Evolutionary conservation across 2,888 invertebrate species (phyloP).

Genomic region (Macrosoma leucophasiata): DNA sequence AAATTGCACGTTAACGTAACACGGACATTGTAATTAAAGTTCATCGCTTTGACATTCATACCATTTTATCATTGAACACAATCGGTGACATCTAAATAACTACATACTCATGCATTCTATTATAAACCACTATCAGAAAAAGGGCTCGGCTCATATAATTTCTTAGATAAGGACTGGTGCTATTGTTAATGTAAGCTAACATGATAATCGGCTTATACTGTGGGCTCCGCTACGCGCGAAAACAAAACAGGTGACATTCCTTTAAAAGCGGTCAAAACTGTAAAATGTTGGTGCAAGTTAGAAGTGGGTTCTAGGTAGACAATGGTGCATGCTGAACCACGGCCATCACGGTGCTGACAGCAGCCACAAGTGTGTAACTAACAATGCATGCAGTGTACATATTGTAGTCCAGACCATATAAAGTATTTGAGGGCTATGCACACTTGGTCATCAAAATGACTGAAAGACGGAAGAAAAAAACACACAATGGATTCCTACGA

Average conservation of each 20-base stretch:
- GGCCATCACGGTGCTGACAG: slow-evolving; percentile 63
- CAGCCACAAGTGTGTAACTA: slow-evolving; percentile 73
- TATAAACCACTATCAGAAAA: slow-evolving; percentile 67
- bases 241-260: too few species aligned
- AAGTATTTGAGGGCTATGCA: slow-evolving; percentile 59
- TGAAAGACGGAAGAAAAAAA: slow-evolving; percentile 75
- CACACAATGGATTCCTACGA: slow-evolving; percentile 85
- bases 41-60: slow-evolving; percentile 76
- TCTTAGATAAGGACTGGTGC: slow-evolving; percentile 64
- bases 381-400: slow-evolving; percentile 76
- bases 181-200: slow-evolving; percentile 60
- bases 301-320: slow-evolving; percentile 73
- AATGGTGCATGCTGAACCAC: slow-evolving; percentile 71
- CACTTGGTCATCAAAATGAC: slow-evolving; percentile 68
- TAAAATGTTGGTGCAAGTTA: slow-evolving; percentile 70
- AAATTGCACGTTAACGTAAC: slow-evolving; percentile 67
- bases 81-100: slow-evolving; percentile 66
- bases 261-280: too few species aligned
- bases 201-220: slow-evolving; percentile 57
- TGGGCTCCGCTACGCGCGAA: slow-evolving; percentile 43
- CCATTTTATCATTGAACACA: slow-evolving; percentile 66
- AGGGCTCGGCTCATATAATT: slow-evolving; percentile 64
- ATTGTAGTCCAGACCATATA: slow-evolving; percentile 60
- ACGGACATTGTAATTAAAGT: slow-evolving; percentile 73
- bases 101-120: slow-evolving; percentile 58